A percentile compares a stretch with the other conserved stretches of the same genome.
Conservation (phyloP, 2,888 invertebrate genomes). For the Brenthis hecate region DNA sequence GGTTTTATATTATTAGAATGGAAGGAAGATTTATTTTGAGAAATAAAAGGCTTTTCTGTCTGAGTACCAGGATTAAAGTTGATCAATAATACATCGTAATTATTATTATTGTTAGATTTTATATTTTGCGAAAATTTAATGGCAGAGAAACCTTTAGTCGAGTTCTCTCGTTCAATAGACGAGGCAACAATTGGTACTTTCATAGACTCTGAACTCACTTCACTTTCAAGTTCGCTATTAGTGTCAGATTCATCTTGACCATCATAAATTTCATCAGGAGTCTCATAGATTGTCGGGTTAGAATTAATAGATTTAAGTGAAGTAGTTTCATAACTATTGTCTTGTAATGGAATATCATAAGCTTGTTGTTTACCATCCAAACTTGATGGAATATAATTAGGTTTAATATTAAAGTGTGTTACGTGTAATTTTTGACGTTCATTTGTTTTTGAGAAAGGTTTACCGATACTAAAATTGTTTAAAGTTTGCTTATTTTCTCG, state of each 20-base stretch:
- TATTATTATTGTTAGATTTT: conserved; percentile 46
- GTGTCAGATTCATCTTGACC: conserved; percentile 64
- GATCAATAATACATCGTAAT: conserved; percentile 41
- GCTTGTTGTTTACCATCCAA: conserved; percentile 65
- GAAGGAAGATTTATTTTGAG: conserved; percentile 59
- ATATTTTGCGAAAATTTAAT: conserved; percentile 16
- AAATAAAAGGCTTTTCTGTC: conserved; percentile 75
- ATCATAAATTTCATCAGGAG: conserved; percentile 73
- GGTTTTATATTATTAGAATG: conserved; percentile 69
- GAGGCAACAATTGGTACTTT: conserved; percentile 72
- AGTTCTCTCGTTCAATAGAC: conserved; percentile 55
- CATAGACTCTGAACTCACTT: conserved; percentile 75
- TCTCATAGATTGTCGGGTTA: conserved; percentile 64
- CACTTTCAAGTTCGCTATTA: conserved; percentile 62
- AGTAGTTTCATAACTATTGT: conserved; percentile 68
- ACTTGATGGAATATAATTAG: conserved; percentile 67
- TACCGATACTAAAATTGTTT: conserved; percentile 61
- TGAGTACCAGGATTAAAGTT: conserved; percentile 69
- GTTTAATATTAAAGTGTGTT: conserved; percentile 50
- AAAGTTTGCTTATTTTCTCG: conserved; percentile 45
- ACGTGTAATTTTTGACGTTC: conserved; percentile 49
- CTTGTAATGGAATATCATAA: conserved; percentile 75
- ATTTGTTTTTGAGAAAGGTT: conserved; percentile 64
- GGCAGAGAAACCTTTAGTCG: conserved; percentile 9
- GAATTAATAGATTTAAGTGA: conserved; percentile 51